Evolutionary conservation across 2,113 vertebrate genomes (phyloP).

Genomic region (Cinclus mexicanus): DNA sequence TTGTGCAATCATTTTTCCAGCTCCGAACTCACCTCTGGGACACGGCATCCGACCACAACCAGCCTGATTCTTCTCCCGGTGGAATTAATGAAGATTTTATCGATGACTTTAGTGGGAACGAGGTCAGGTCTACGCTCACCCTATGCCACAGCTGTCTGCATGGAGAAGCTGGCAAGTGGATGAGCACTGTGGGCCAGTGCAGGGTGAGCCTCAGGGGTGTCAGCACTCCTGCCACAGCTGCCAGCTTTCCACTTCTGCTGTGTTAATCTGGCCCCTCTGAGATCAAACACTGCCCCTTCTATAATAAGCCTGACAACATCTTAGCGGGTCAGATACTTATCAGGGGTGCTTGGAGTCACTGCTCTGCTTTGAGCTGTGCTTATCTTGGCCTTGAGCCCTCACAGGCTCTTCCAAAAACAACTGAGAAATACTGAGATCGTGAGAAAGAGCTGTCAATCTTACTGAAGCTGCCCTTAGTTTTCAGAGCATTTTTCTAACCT

Average conservation of each 20-base stretch:
- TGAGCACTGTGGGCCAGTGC: background rate
- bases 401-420: background rate
- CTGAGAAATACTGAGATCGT: background rate
- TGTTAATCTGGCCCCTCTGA: conserved; percentile 51
- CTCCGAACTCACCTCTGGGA: background rate
- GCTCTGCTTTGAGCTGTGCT: background rate
- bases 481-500: background rate
- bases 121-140: background rate
- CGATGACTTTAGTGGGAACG: background rate
- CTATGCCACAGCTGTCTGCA: background rate
- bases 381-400: background rate
- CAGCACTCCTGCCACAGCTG: conserved; percentile 46
- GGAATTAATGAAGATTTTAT: background rate
- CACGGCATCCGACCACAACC: background rate
- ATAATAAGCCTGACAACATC: conserved; percentile 46
- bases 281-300: conserved; percentile 58
- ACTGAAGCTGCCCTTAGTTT: background rate
- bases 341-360: background rate
- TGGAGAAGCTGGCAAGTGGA: background rate
- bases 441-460: background rate
- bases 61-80: background rate
- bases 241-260: conserved; percentile 44
- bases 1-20: background rate
- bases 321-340: conserved; percentile 4
- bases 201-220: background rate